These are phyloP conservation scores for Cyprinodon tularosa DNA, from an alignment of 2,113 vertebrate genomes.

Conservation along the genomic window DNA sequence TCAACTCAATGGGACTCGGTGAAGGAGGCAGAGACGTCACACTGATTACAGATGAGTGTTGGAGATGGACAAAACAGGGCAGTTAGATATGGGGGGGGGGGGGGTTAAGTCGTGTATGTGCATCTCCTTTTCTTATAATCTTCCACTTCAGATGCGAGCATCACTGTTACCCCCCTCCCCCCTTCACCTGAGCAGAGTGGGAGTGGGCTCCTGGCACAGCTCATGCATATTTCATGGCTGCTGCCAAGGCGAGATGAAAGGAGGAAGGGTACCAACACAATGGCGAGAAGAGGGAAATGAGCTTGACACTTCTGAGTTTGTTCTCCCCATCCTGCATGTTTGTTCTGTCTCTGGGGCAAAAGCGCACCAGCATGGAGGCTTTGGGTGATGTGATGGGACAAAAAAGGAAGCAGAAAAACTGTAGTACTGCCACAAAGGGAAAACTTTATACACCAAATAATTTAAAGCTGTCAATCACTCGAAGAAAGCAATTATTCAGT, in stretches of 20 bases:
- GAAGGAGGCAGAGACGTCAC: constrained; percentile 41
- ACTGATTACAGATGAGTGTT: constrained; percentile 64
- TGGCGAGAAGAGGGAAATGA: constrained; percentile 48
- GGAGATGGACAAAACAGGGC: constrained; percentile 32
- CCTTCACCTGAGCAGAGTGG: constrained; percentile 63
- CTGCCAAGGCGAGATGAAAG: constrained; percentile 62
- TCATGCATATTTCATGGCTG: constrained; percentile 73
- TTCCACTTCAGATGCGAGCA: constrained; percentile 58
- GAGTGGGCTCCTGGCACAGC: constrained; percentile 60
- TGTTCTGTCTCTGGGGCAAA: constrained; percentile 43
- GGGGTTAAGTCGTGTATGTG: constrained; percentile 30
- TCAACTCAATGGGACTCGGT: constrained; percentile 48
- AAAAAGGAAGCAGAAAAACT: constrained; percentile 10
- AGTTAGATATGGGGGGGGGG: constrained; percentile 1
- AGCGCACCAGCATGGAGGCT: constrained; percentile 39
- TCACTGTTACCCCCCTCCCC: constrained; percentile 51
- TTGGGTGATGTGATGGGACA: neutral
- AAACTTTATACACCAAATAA: neutral
- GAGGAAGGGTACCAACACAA: constrained; percentile 32
- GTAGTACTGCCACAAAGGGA: neutral
- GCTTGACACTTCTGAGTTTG: constrained; percentile 32
- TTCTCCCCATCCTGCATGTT: constrained; percentile 29
- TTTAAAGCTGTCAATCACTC: constrained; percentile 7
- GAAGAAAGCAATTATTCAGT: constrained; percentile 32
- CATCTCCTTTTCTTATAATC: constrained; percentile 67